These are phyloP conservation scores for Tyto alba DNA, from an alignment of 2,113 vertebrate species.

Conservation along the genomic window DNA sequence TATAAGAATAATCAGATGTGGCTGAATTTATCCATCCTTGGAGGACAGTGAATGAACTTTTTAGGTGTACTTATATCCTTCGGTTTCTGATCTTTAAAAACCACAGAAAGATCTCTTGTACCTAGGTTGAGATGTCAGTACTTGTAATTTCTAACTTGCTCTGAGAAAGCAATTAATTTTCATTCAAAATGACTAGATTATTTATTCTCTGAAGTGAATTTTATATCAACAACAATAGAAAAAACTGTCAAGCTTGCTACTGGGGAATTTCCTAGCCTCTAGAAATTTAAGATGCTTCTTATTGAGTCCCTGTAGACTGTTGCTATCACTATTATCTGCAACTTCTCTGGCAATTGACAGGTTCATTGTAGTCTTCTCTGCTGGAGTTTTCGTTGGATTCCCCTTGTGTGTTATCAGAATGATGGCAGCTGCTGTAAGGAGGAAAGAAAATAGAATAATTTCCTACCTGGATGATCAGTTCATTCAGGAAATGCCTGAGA, in stretches of 20 bases:
- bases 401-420: background rate
- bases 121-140: background rate
- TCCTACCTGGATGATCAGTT: slow-evolving; percentile 27
- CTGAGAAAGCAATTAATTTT: background rate
- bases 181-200: background rate
- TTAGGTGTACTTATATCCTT: background rate
- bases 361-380: background rate
- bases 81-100: background rate
- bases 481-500: slow-evolving; percentile 21
- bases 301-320: background rate
- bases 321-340: background rate
- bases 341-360: background rate
- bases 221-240: background rate
- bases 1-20: background rate
- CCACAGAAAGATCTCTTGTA: background rate
- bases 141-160: background rate
- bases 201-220: background rate
- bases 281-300: background rate
- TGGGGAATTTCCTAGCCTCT: background rate
- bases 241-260: background rate
- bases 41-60: background rate
- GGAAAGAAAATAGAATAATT: background rate
- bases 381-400: background rate
- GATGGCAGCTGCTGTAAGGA: background rate
- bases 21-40: background rate